Base-by-base conservation (phyloP, 2,797 vertebrate species). In the Oryzias dopingdopingensis region DNA sequence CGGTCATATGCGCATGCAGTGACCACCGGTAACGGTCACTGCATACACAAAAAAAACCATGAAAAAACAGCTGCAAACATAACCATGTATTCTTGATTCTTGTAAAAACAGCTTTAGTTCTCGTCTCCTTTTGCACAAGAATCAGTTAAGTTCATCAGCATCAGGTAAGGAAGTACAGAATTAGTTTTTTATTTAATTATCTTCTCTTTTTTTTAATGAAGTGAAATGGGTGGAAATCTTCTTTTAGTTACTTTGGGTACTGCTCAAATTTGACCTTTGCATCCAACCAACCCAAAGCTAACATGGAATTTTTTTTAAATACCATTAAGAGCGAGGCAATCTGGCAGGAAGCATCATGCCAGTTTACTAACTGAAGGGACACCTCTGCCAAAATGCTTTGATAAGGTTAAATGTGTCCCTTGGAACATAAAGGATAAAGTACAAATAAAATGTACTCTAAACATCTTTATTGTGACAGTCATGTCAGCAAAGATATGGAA, bases 191-290 rank as follows among this genome's bases (percentile, higher is more conserved):
- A 61, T 78, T 68, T 52, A 54, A 44, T 16, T 5, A 17, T 69
- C 71, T 56, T 66, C 74, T 63, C 32, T 54, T 37, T 15, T 56
- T 50, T 64, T 52, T 42, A 65, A 50, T 66, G 69, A 79, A 63
- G 26, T 42, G 42, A 17, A 72, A 58, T 14, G 52, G 77, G 57
- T 70, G 42, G 52, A 51, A 48, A 42, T 41, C 60, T 54, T 32
- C 57, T 52, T 79, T 44, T 43, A 49, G 53, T 57, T 52, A 24
- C 73, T 79, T 44, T 43, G 48, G 6, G 67, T 54, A 68, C 52
- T 42, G 57, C 53, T 82, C 67, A 76, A n/a, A 71, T 72, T 49
- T 86, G 83, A 87, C 86, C 83, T 89, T 87, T 89, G 52, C 57
- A 65, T 75, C 50, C 52, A 60, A 79, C 59, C 66, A 76, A 69